Conservation (phyloP, 2,888 invertebrate genomes). For the Drosophila diplacantha region DNA sequence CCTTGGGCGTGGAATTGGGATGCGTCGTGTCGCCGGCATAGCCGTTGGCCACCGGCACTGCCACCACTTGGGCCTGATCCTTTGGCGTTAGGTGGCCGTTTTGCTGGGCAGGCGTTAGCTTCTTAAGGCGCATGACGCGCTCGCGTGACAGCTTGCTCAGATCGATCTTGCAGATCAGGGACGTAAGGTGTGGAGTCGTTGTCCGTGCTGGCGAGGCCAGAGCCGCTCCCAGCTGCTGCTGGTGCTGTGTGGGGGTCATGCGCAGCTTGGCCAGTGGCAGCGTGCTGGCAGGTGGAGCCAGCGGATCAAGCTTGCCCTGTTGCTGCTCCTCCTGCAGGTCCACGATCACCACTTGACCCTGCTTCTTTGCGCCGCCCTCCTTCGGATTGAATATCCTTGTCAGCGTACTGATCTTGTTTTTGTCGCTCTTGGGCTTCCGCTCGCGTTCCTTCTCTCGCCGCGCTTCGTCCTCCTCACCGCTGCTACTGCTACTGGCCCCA, state of each 20-base stretch:
- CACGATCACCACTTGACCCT: conserved; percentile 86
- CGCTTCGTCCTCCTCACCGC: conserved; percentile 54
- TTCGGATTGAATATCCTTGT: conserved; percentile 85
- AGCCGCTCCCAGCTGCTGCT: conserved; percentile 47
- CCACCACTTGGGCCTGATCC: conserved; percentile 34
- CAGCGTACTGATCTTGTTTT: conserved; percentile 84
- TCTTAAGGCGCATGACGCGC: conserved; percentile 38
- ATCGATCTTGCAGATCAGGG: conserved; percentile 76
- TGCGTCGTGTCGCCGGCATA: conserved; percentile 32
- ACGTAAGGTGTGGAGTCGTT: conserved; percentile 60
- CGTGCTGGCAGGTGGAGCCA: conserved; percentile 55
- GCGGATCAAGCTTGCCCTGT: conserved; percentile 62
- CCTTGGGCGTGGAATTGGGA: conserved; percentile 21
- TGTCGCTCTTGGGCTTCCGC: conserved; percentile 80
- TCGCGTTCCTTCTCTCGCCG: conserved; percentile 60
- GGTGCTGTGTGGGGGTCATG: conserved; percentile 70
- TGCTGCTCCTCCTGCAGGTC: conserved; percentile 81
- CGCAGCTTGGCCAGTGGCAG: conserved; percentile 57
- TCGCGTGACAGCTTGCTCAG: conserved; percentile 71
- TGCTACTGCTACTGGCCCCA: conserved; percentile 52
- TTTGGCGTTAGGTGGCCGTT: conserved; percentile 72
- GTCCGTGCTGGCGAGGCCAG: conserved; percentile 55
- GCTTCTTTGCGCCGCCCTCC: conserved; percentile 85
- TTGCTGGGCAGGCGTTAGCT: conserved; percentile 42
- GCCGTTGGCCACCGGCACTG: conserved; percentile 45